These are phyloP conservation scores for Drosophila aldrichi DNA, from an alignment of 2,888 invertebrate species.

Conservation along the genomic window DNA sequence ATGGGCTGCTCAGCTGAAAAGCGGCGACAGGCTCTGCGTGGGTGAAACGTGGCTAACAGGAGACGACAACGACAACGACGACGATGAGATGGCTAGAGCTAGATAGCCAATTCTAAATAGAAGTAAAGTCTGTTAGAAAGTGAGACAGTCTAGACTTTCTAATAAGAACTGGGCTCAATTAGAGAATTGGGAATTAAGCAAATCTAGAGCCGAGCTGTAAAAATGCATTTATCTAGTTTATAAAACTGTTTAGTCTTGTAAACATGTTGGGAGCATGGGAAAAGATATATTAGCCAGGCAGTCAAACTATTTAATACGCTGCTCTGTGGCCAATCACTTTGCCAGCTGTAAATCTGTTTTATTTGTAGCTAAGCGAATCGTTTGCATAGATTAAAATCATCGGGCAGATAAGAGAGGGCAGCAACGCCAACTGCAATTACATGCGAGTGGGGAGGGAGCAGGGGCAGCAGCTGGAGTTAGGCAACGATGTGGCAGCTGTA, in stretches of 20 bases:
- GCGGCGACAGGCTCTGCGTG: conserved; percentile 64
- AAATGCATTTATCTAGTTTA: background rate
- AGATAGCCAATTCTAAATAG: conserved; percentile 34
- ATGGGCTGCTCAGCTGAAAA: conserved; percentile 82
- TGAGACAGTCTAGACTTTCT: conserved; percentile 32
- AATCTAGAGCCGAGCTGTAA: background rate
- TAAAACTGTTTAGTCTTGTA: background rate
- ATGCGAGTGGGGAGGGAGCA: conserved; percentile 8
- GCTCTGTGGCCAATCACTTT: background rate
- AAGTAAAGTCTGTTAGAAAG: conserved; percentile 41
- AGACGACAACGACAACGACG: conserved; percentile 65
- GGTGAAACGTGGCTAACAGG: conserved; percentile 68
- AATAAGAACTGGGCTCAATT: background rate
- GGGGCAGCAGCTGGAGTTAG: background rate
- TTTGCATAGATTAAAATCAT: conserved; percentile 15
- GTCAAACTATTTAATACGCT: background rate
- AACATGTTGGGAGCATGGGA: background rate
- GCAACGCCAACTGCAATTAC: conserved; percentile 61
- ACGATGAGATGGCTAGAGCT: conserved; percentile 36
- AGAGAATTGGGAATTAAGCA: background rate
- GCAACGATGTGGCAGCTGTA: conserved; percentile 49
- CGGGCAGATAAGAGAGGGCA: conserved; percentile 46
- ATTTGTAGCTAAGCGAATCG: conserved; percentile 3
- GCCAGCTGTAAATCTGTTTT: background rate
- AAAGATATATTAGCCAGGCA: background rate